Evolutionary conservation across 2,797 vertebrate species (phyloP), one percentile per base, ranked within the genome.

Genomic region (Myotis planiceps): DNA sequence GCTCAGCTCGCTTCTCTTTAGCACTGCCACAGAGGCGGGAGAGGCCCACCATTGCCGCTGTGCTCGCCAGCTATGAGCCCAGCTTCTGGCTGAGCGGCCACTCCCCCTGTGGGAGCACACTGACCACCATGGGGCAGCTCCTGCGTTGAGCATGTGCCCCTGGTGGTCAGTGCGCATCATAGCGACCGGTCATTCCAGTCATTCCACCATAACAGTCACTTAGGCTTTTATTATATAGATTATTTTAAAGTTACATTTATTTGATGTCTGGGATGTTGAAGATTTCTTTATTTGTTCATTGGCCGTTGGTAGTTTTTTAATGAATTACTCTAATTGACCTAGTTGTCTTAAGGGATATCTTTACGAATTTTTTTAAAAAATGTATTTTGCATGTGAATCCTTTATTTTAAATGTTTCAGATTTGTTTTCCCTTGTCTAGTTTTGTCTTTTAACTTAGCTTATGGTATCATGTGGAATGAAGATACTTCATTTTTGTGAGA

Each of bases 341-440:
- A 72, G 84, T 90, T 88, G 92, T 92, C 37, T 42, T 90, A 47
- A 23, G 25, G 69, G 68, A 15, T 87, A 69, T 68, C 12, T 69
- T 93, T 84, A 90, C 63, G 18, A 90, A 66, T 65, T 90, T 96
- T 95, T 13, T 95, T 93, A 6, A 27, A 65, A 90, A 87, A 51
- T 68, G 16, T 72, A 34, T 90, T 93, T 96, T 87, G 25, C 16
- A 42, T 78, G 29, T 89, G 29, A 86, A 74, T 82, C 10, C 42
- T 87, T 83, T 89, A 82, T 87, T 83, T 68, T 76, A 84, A 81
- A 80, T 84, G 19, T 78, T 88, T 23, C 34, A 63, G 23, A 39
- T 94, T 58, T 66, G 5, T 89, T 90, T 96, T 90, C 6, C 60
- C 34, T 84, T 84, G 60, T 79, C 42, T 66, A n/a, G 9, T 25